Percentiles rank a stretch among this genome's conserved stretches.
Evolutionary conservation across 2,113 vertebrate genomes (phyloP).

Genomic region (Charina bottae): DNA sequence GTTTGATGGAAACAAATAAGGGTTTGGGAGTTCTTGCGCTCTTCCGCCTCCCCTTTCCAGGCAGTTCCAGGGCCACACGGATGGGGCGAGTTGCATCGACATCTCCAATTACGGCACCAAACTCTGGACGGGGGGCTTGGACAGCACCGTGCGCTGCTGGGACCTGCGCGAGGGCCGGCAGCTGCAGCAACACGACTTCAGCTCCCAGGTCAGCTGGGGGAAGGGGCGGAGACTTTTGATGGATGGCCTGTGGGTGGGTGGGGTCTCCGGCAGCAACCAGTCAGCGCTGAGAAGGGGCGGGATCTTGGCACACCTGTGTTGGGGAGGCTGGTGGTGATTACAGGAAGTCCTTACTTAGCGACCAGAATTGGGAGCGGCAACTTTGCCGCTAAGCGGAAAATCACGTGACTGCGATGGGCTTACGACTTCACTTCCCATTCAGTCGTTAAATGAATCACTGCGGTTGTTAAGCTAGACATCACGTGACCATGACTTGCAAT

Average conservation of each 20-base stretch:
- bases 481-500: too few species aligned
- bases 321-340: neutral
- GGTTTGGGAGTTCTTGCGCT: neutral
- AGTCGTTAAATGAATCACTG: too few species aligned
- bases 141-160: slow-evolving; percentile 81
- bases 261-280: neutral
- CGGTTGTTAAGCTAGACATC: too few species aligned
- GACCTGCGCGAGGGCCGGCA: slow-evolving; percentile 80
- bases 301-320: neutral
- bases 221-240: neutral
- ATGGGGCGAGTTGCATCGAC: slow-evolving; percentile 79
- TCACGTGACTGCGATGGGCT: neutral
- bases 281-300: neutral
- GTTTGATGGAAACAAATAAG: neutral
- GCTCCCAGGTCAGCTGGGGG: slow-evolving; percentile 69
- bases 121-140: slow-evolving; percentile 78
- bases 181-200: slow-evolving; percentile 80
- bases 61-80: slow-evolving; percentile 81
- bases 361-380: neutral
- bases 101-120: slow-evolving; percentile 74
- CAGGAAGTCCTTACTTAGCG: neutral
- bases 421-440: neutral
- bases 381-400: neutral
- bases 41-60: slow-evolving; percentile 48
- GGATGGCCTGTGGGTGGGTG: neutral